Base-by-base conservation (phyloP, 2,888 invertebrate species). In the Chromoteleia sp. region DNA sequence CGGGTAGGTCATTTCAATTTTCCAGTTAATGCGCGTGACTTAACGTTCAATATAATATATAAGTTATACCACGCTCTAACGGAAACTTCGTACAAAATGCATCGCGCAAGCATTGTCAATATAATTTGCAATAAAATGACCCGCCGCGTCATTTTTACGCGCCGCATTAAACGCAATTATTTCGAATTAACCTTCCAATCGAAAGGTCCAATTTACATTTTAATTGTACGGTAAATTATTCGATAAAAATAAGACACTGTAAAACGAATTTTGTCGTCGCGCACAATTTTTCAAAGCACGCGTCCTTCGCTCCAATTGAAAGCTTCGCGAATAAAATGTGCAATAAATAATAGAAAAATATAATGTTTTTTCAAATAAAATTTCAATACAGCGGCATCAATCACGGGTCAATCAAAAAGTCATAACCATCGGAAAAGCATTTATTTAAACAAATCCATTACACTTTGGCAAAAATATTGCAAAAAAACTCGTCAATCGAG, bases 1-100 rank as follows among this genome's bases (percentile, higher is more conserved):
- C n/a, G 82, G 82, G 80, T 76, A 84, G 84, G 84, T 84, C 83
- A 83, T 84, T 84, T 84, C 84, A 82, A 84, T 84, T 84, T 84
- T 81, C 83, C 77, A 81, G 79, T 76, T 77, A 77, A 82, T 80
- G 77, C 83, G 74, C 83, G 77, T 81, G 76, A 67, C 82, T 81
- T 75, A 71, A 84, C 80, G 79, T 74, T 68, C 79, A 67, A 76
- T 73, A 77, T 79, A 78, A 76, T 77, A 82, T 82, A 73, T 77
- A 77, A 75, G 65, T 82, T 79, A 75, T 75, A 79, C 56, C 74
- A 79, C 74, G 74, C 68, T 70, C 56, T 21, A 58, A 25, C 43
- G 71, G 45, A 59, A 79, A 74, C 61, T 73, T 61, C 39, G 54
- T 61, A 12, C 61, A 79, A 79, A 74, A 79, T 79, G 59, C 50